Conservation (phyloP, 1,140 invertebrate genomes). For the Paracyclopina nana region DNA sequence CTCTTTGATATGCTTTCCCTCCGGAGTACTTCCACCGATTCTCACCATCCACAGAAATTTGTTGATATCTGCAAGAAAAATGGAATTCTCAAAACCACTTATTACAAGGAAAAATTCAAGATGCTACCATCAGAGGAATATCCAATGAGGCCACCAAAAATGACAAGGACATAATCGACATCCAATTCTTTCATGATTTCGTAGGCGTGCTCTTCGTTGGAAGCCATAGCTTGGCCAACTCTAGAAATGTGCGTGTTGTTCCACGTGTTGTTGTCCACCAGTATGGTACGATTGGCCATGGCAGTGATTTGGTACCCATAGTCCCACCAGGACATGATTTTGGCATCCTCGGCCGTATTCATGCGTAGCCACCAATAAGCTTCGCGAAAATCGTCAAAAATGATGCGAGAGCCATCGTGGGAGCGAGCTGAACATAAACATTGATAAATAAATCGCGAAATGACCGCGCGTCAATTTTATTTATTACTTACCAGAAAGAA, state of each 20-base stretch:
- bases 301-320: conserved; percentile 98
- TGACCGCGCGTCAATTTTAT: no score
- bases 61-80: conserved; percentile 53
- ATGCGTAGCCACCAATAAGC: conserved; percentile 94
- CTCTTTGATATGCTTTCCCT: conserved; percentile 83
- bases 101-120: background rate
- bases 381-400: conserved; percentile 94
- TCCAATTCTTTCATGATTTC: conserved; percentile 93
- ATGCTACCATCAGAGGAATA: conserved; percentile 82
- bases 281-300: conserved; percentile 92
- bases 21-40: conserved; percentile 87
- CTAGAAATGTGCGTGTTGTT: conserved; percentile 96
- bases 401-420: conserved; percentile 80
- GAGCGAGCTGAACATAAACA: no score
- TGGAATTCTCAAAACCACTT: background rate
- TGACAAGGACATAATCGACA: conserved; percentile 92
- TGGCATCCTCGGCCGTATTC: conserved; percentile 51
- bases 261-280: conserved; percentile 99
- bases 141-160: conserved; percentile 93
- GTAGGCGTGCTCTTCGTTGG: conserved; percentile 82
- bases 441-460: no score
- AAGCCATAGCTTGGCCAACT: conserved; percentile 94
- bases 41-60: conserved; percentile 99
- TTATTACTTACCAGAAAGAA: conserved; percentile 86
- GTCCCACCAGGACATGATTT: conserved; percentile 98